Conservation (phyloP, 2,113 vertebrate genomes). For the Planiliza haematocheilus region DNA sequence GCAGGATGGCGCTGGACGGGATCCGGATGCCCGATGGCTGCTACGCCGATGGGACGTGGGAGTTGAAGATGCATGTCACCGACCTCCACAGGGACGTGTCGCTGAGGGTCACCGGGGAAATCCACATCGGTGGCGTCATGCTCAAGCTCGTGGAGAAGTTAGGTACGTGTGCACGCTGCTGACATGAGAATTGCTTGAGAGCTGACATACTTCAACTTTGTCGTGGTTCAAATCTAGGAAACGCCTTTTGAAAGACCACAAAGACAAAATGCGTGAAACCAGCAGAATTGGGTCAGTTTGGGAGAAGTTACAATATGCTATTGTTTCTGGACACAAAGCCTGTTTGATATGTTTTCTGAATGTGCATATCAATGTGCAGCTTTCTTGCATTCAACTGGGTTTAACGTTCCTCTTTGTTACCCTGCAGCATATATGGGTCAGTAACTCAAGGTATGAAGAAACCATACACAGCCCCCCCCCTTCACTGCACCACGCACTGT, state of each 20-base stretch:
- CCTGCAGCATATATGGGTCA: conserved; percentile 40
- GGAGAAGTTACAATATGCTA: neutral
- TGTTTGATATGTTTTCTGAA: neutral
- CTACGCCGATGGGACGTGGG: conserved; percentile 98
- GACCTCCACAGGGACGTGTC: conserved; percentile 96
- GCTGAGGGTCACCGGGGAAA: conserved; percentile 94
- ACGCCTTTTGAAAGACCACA: neutral
- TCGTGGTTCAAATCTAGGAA: neutral
- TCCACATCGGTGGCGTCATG: conserved; percentile 99
- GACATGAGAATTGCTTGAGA: no score
- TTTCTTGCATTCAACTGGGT: conserved; percentile 2
- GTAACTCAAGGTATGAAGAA: conserved; percentile 54
- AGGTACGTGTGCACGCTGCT: conserved; percentile 80
- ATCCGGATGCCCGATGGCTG: conserved; percentile 99
- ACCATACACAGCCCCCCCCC: conserved; percentile 31
- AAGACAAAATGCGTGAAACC: conserved; percentile 8
- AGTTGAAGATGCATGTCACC: conserved; percentile 95
- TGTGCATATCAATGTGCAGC: neutral
- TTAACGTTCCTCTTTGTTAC: conserved; percentile 42
- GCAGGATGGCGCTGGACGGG: conserved; percentile 96
- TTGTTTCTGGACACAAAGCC: conserved; percentile 13
- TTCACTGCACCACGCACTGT: conserved; percentile 42
- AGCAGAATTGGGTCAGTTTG: neutral
- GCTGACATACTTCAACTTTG: conserved; percentile 5
- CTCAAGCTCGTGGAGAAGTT: conserved; percentile 98